phyloP scores from a whole-genome alignment of 2,113 vertebrate genomes.

The Galbula dea region DNA sequence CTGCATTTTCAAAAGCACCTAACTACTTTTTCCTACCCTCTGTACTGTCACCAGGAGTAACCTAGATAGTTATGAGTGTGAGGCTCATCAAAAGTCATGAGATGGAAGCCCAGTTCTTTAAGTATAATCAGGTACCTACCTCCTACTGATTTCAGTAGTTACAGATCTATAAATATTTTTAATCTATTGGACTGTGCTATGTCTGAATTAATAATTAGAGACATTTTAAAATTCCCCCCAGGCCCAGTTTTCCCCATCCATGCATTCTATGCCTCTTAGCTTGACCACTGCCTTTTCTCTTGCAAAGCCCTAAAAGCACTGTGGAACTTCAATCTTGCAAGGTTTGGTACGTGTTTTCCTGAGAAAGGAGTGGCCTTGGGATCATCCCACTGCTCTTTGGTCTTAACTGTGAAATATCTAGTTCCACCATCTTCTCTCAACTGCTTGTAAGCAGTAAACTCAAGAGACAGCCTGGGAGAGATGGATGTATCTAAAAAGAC shows the following conservation, averaged over 20 bases:
- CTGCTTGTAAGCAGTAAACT: background rate
- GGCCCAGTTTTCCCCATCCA: background rate
- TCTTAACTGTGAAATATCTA: background rate
- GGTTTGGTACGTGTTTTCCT: background rate
- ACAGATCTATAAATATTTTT: background rate
- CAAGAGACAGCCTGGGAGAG: background rate
- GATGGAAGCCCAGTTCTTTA: background rate
- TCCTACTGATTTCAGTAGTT: background rate
- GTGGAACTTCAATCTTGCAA: background rate
- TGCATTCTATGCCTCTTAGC: background rate
- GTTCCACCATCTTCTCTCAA: background rate
- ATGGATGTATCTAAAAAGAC: background rate
- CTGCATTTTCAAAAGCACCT: background rate
- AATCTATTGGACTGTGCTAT: background rate
- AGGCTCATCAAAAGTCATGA: background rate
- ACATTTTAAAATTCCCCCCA: background rate
- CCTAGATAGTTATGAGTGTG: background rate
- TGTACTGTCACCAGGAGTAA: background rate
- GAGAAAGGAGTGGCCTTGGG: background rate
- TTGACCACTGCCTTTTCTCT: background rate
- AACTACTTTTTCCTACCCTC: background rate
- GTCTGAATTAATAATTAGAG: background rate
- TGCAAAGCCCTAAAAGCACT: background rate
- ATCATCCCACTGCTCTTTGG: background rate
- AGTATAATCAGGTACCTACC: background rate